Percentiles rank a stretch among this genome's conserved stretches.
These are phyloP conservation scores for Picathartes gymnocephalus DNA, from an alignment of 2,113 vertebrate genomes.

Conservation along the genomic window DNA sequence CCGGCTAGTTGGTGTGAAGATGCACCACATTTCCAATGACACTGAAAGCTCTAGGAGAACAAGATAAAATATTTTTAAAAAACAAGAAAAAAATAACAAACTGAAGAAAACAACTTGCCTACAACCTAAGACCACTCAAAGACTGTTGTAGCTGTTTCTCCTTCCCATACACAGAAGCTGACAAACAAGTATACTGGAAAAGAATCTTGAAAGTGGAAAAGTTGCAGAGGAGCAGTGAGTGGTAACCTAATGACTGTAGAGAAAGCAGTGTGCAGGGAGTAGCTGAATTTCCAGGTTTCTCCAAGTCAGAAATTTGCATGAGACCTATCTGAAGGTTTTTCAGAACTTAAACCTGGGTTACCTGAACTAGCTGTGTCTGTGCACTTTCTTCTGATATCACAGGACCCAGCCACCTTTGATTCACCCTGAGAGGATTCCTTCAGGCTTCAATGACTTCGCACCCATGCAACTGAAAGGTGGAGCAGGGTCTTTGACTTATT, in stretches of 20 bases:
- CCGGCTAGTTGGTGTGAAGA: not conserved
- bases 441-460: not conserved
- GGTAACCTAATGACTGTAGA: not conserved
- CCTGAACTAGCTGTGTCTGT: not conserved
- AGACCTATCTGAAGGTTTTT: not conserved
- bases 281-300: not conserved
- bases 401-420: not conserved
- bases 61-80: not conserved
- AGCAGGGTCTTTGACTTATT: not conserved
- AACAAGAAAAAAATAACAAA: not conserved
- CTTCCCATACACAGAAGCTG: not conserved
- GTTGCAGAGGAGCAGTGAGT: not conserved
- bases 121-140: not conserved
- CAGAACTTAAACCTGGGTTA: not conserved
- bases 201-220: not conserved
- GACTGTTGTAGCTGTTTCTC: not conserved
- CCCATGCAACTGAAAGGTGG: not conserved
- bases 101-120: not conserved
- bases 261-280: not conserved
- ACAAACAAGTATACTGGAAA: not conserved
- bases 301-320: not conserved
- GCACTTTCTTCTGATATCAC: not conserved
- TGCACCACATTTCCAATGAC: not conserved
- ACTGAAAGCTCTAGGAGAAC: not conserved
- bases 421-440: not conserved